Conservation (phyloP, 2,888 invertebrate genomes). For the Caenorhabditis zanzibari region DNA sequence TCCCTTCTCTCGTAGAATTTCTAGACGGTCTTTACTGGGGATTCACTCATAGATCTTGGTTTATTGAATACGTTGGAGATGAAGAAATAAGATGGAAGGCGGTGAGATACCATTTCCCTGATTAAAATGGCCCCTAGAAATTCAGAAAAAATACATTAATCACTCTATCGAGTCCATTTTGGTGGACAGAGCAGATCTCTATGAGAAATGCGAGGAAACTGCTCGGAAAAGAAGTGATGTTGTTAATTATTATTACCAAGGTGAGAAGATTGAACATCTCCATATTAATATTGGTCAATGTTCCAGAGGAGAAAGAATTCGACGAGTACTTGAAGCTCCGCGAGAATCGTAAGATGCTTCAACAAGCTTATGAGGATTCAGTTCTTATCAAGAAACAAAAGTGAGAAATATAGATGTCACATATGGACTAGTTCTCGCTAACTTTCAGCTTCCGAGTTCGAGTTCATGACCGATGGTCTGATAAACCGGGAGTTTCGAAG, state of each 20-base stretch:
- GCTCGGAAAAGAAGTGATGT: neutral
- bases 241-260: conserved; percentile 26
- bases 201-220: conserved; percentile 14
- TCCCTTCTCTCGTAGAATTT: conserved; percentile 49
- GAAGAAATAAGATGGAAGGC: conserved; percentile 7
- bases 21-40: conserved; percentile 53
- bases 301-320: conserved; percentile 31
- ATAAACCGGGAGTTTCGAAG: conserved; percentile 15
- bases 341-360: conserved; percentile 48
- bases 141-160: conserved; percentile 30
- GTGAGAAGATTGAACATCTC: neutral
- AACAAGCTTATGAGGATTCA: conserved; percentile 34
- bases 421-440: neutral
- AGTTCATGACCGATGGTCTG: conserved; percentile 38
- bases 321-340: conserved; percentile 46
- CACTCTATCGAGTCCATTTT: conserved; percentile 46
- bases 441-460: conserved; percentile 56
- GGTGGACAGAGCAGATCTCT: conserved; percentile 41
- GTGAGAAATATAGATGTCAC: conserved; percentile 1
- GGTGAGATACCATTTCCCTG: neutral
- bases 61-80: conserved; percentile 26
- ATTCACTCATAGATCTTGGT: conserved; percentile 48
- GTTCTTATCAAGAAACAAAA: conserved; percentile 43
- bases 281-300: neutral
- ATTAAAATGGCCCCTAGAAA: neutral